Conservation (phyloP, 2,888 invertebrate genomes). For the Stenichneumon culpator region DNA sequence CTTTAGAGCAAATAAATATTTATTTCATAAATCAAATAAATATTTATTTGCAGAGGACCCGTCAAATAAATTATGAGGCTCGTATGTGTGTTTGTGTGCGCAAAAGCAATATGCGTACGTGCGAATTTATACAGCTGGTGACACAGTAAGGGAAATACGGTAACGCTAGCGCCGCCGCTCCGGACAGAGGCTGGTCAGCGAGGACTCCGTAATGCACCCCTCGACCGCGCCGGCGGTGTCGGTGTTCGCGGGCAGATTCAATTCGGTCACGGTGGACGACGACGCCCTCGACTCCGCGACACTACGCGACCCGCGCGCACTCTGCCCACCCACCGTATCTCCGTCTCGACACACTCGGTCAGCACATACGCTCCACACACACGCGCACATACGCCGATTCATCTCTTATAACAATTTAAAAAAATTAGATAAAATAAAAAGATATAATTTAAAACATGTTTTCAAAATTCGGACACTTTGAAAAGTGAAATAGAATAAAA, state of each 20-base stretch:
- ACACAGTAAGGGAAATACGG: constrained; percentile 50
- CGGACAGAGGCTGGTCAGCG: constrained; percentile 19
- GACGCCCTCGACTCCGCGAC: constrained; percentile 78
- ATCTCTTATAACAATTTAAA: not conserved
- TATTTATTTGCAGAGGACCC: too few relatives aligned
- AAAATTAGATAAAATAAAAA: not conserved
- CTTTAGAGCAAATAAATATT: too few relatives aligned
- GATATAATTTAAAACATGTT: too few relatives aligned
- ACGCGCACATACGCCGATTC: not conserved
- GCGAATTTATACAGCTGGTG: constrained; percentile 56
- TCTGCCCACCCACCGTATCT: constrained; percentile 83
- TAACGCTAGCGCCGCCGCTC: constrained; percentile 41
- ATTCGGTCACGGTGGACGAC: constrained; percentile 83
- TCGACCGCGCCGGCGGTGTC: constrained; percentile 73
- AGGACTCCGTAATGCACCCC: constrained; percentile 29
- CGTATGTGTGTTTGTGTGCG: not conserved
- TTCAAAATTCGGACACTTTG: too few relatives aligned
- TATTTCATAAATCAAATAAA: too few relatives aligned
- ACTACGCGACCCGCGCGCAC: constrained; percentile 70
- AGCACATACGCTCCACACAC: constrained; percentile 59
- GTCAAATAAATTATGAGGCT: too few relatives aligned
- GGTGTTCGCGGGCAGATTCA: constrained; percentile 81
- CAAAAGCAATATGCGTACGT: constrained; percentile 33
- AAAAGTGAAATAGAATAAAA: too few relatives aligned
- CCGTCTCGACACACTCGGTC: constrained; percentile 77